Evolutionary conservation across 2,797 vertebrate genomes (phyloP).

Genomic region (Erethizon dorsatum): DNA sequence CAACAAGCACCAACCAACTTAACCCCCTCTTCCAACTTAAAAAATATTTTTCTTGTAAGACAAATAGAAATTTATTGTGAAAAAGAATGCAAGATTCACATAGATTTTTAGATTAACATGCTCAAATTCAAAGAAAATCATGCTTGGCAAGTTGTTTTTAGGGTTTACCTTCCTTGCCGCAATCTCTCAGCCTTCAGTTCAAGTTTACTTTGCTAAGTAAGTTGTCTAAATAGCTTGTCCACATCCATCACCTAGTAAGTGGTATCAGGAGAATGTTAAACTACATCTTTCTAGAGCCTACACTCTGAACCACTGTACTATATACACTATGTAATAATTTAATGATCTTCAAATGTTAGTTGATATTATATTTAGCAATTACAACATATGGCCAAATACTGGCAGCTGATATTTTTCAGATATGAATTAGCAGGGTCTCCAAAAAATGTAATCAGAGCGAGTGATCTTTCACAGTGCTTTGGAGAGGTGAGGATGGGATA

Average conservation of each 20-base stretch:
- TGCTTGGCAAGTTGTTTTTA: background rate
- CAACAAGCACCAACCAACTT: background rate
- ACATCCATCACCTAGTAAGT: background rate
- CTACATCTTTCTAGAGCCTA: background rate
- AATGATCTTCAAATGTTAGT: background rate
- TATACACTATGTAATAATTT: background rate
- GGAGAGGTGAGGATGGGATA: background rate
- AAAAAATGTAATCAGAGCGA: background rate
- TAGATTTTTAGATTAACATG: background rate
- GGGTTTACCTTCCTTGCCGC: background rate
- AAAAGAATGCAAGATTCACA: background rate
- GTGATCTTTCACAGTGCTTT: background rate
- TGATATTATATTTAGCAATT: conserved; percentile 25
- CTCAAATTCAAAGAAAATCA: background rate
- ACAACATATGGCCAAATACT: conserved; percentile 14
- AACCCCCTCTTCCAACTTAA: background rate
- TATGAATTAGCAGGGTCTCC: background rate
- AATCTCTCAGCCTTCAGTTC: background rate
- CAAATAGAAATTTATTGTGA: background rate
- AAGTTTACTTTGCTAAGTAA: background rate
- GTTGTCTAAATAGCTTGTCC: background rate
- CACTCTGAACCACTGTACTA: background rate
- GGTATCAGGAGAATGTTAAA: background rate
- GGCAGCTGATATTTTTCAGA: conserved; percentile 22
- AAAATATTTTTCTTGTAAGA: background rate